These are phyloP conservation scores for Noctua pronuba DNA, from an alignment of 2,888 invertebrate genomes.

Conservation along the genomic window DNA sequence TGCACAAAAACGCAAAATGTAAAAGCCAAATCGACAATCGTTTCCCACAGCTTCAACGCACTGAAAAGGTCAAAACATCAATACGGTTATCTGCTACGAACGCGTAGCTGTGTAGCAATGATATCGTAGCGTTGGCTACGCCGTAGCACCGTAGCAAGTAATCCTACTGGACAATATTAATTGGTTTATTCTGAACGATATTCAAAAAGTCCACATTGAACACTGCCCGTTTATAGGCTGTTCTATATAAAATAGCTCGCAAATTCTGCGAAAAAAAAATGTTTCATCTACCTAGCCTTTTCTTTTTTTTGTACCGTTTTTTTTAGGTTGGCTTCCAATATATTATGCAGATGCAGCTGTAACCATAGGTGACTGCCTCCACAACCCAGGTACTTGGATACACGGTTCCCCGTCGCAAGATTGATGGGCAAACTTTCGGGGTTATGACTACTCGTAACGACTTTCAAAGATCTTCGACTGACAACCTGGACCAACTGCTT, in stretches of 20 bases:
- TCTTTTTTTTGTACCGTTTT: too few relatives aligned
- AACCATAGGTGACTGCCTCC: background rate
- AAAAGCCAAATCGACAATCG: background rate
- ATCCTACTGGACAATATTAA: constrained; percentile 29
- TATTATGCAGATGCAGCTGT: background rate
- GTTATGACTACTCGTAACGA: background rate
- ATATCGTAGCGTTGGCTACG: constrained; percentile 30
- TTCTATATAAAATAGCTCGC: background rate
- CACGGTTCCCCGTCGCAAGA: background rate
- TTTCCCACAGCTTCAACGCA: background rate
- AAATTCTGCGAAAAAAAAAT: background rate
- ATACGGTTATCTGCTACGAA: constrained; percentile 28
- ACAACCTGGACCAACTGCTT: background rate
- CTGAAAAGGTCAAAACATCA: constrained; percentile 20
- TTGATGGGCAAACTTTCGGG: background rate
- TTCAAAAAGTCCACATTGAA: constrained; percentile 13
- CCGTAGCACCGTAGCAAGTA: constrained; percentile 28
- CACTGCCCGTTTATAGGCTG: background rate
- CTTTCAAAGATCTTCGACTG: background rate
- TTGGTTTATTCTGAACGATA: constrained; percentile 29
- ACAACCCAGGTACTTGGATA: background rate
- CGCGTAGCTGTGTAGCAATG: constrained; percentile 44
- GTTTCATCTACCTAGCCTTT: background rate
- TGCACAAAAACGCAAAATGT: background rate
- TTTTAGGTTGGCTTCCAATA: background rate